Base-by-base conservation (phyloP, 1,140 invertebrate genomes). In the Neodiprion lecontei region DNA sequence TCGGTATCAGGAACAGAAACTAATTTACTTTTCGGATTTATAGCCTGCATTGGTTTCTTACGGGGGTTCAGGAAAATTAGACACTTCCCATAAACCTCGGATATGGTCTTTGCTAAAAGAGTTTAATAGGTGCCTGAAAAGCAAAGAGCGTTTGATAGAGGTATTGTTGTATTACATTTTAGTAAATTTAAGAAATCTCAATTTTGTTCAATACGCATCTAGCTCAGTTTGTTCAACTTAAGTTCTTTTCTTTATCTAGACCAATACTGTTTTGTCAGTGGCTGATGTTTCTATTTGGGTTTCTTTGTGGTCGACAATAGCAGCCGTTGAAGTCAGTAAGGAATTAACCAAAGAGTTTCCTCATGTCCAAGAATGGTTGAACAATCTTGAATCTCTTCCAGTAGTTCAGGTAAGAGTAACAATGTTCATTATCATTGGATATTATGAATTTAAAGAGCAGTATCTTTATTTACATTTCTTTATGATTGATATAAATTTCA, bases 211-310 rank as follows among this genome's bases (percentile, higher is more conserved):
- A 40, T 40, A 3, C 28, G 5, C 28, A 40, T 40, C 28, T 40
- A 40, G 5, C 28, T 40, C 28, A 40, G 28, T 40, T 40, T 40
- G 28, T 40, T 40, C 28, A 40, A 40, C 28, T 40, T 1, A 40
- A 3, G 28, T 40, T 53, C 53, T 72, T 72, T 48, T 76, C 53
- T 21, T 28, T 79, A 74, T 66, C 76, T 73, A 69, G 69, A 28
- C 48, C 11, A 72, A 50, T 28, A 74, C 10, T 72, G n/a, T 21
- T 47, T 14, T 17, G 87, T 74, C 90, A 79, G 83, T 90, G 72
- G 91, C 89, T 66, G 93, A 95, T 84, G 85, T 92, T 53, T 89
- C 90, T 21, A 86, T 94, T 79, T 95, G 92, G 91, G 89, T 90
- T 71, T 91, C 90, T 40, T 74, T 94, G 9, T 94, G 92, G 86